A percentile compares a stretch with the other conserved stretches of the same genome.
Conservation (phyloP, 2,888 invertebrate genomes). For the Watsonalla binaria region DNA sequence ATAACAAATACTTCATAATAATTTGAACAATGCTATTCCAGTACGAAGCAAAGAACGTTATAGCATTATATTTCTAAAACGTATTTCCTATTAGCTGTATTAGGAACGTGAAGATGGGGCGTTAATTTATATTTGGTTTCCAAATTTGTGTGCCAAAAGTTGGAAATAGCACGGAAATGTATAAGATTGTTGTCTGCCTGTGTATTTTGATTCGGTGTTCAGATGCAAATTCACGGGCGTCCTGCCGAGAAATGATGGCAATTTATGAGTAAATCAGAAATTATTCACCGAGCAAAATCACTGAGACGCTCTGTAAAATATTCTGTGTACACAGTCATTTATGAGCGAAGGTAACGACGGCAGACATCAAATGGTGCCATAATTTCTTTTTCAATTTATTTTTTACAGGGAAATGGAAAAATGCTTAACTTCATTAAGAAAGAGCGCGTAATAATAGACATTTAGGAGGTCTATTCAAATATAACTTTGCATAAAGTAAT, state of each 20-base stretch:
- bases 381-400: not conserved
- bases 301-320: conserved; percentile 16
- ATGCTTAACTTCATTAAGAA: too few species aligned
- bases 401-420: not conserved
- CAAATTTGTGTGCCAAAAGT: not conserved
- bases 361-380: not conserved
- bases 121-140: not conserved
- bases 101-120: not conserved
- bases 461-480: too few species aligned
- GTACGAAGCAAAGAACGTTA: not conserved
- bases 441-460: too few species aligned
- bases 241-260: conserved; percentile 24
- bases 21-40: not conserved
- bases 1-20: not conserved
- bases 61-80: not conserved
- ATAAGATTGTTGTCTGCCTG: not conserved
- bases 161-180: not conserved
- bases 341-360: not conserved
- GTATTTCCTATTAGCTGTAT: not conserved
- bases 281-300: conserved; percentile 25
- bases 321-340: conserved; percentile 1
- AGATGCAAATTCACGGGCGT: conserved; percentile 17
- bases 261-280: conserved; percentile 38
- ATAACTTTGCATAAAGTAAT: too few species aligned
- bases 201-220: not conserved